Evolutionary conservation across 2,888 invertebrate species (phyloP), one percentile per base, ranked within the genome.

Genomic region (Idaea straminata): DNA sequence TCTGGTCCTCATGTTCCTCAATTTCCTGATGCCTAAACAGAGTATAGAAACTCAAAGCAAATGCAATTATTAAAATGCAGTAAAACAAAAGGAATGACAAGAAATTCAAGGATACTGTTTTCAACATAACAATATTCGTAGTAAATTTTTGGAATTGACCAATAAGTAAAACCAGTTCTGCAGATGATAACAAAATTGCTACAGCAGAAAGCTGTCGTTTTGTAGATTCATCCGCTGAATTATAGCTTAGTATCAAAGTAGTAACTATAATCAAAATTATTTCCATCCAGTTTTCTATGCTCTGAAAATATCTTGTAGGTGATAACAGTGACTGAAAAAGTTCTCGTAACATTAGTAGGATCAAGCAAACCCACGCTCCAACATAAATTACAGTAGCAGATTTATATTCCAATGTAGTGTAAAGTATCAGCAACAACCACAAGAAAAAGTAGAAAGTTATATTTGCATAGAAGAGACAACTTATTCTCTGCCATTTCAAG

Each of bases 61-160:
- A 97, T 0, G 97, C 97, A 36, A 97, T 88, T 35, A 97, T 96
- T 65, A 97, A 92, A 74, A 97, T 95, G 35, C 96, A 96, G 80
- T 97, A 97, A 92, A 97, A 95, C 0, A 95, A 88, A 13, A 97
- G 89, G 77, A 97, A 96, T 80, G 96, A 96, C 62, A 96, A 94
- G 83, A 97, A 97, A 77, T 96, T 97, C 80, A 94, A 94, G 0
- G 96, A 95, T 0, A 97, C 97, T 0, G 96, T 96, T 77, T 95
- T 95, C 69, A 97, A 89, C 96, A 97, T 97, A 25, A 96, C 96
- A 75, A 97, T 96, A 75, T 97, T 95, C 13, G 96, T 97, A 4
- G 97, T 96, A 72, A 97, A 91, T 6, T 94, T 94, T 0, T 97
- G 97, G 83, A 96, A 95, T 70, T 96, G 96, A 0, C 97, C 97